Base-by-base conservation (phyloP, 2,888 invertebrate genomes). In the Cheilosia impressa region DNA sequence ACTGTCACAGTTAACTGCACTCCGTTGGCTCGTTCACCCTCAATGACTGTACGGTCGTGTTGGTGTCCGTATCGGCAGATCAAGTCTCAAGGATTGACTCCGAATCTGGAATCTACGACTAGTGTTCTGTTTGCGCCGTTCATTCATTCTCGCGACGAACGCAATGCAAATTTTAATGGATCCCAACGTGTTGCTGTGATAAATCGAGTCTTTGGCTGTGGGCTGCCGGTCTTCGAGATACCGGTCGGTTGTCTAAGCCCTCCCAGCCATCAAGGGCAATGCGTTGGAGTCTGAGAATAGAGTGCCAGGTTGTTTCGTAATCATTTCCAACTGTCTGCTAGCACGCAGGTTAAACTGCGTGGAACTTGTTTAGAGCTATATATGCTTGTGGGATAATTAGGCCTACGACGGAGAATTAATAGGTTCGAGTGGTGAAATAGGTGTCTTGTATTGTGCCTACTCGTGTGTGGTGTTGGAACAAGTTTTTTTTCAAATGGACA, bases 341-440 rank as follows among this genome's bases (percentile, higher is more conserved):
- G 62, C 38, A 78, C 73, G 83, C 78, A 83, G 55, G 50, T 78
- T 62, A 43, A 66, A 78, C 66, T 31, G 78, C 68, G 83, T 78
- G 78, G 68, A 83, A 83, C 83, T 78, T 73, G 83, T 73, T 72
- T 55, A 34, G 43, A 55, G 41, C 43, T n/a, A n/a, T 43, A 80
- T 38, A 38, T 38, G 71, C 5, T 79, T 58, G 66, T 62, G 72
- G 72, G 71, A 53, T 78, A 60, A 71, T 65, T 76, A 60, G 38
- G 53, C 53, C 65, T 43, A 38, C 38, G 38, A 15, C 9, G 38
- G 24, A 82, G 62, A 66, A 77, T 72, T 72, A 72, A 55, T 66
- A 19, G 55, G 13, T 72, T 55, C 31, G 47, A 66, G 62, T 78
- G 53, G 65, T 41, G 52, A 47, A 77, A 72, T 38, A 47, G 52